Conservation (phyloP, 2,888 invertebrate genomes). For the Erebia ligea region DNA sequence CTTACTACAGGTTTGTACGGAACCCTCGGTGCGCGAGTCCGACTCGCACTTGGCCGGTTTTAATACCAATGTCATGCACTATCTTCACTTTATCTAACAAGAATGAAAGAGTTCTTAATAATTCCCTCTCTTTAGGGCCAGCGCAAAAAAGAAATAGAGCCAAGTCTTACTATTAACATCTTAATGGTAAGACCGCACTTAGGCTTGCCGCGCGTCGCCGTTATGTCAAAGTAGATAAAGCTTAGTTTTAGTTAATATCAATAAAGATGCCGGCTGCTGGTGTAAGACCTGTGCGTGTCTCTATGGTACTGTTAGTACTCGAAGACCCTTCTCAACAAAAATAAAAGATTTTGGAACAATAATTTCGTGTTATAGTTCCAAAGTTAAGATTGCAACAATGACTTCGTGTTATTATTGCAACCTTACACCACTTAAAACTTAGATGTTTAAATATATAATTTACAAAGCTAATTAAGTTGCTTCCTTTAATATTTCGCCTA, state of each 20-base stretch:
- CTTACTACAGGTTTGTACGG: no score
- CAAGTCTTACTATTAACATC: no score
- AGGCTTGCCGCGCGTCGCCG: no score
- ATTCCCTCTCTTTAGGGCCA: no score
- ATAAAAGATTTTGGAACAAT: background rate
- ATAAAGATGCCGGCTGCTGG: no score
- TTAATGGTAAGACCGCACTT: no score
- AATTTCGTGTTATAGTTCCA: background rate
- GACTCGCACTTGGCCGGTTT: no score
- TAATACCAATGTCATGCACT: conserved; percentile 25
- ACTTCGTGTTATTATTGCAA: background rate
- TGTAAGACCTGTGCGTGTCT: background rate
- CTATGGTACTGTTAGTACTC: background rate
- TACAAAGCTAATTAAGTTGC: conserved; percentile 30
- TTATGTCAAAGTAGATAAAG: no score
- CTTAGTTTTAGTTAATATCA: no score
- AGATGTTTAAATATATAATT: conserved; percentile 6
- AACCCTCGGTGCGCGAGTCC: no score
- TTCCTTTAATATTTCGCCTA: conserved; percentile 38
- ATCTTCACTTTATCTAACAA: conserved; percentile 18
- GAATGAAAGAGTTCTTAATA: no score
- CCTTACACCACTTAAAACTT: background rate
- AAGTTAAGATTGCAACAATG: background rate
- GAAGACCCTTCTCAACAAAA: background rate
- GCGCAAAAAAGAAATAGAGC: no score